phyloP scores from a whole-genome alignment of 2,797 vertebrate genomes.

The Propithecus deckenii region DNA sequence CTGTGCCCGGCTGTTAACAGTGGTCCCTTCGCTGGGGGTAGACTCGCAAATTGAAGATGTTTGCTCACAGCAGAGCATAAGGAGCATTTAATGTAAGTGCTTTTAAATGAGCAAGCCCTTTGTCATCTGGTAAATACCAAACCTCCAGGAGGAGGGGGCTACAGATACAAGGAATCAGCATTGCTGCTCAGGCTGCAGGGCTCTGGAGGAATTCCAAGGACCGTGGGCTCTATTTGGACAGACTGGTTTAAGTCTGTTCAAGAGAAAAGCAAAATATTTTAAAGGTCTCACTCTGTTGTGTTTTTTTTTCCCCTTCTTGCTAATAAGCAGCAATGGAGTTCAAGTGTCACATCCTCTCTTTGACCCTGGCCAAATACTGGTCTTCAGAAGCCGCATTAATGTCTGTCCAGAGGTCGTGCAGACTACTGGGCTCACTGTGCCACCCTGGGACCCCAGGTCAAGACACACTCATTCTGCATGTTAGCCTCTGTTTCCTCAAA shows the following conservation, averaged over 20 bases:
- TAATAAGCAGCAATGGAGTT: not conserved
- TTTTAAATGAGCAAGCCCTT: conserved; percentile 48
- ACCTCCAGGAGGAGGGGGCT: conserved; percentile 28
- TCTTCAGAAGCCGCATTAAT: accelerated
- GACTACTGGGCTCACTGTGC: accelerated
- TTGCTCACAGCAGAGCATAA: not conserved
- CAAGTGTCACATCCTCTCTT: not conserved
- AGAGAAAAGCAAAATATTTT: not conserved
- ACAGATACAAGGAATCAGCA: not conserved
- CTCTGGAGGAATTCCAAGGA: not conserved
- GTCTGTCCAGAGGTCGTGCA: accelerated
- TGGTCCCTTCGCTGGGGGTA: not conserved
- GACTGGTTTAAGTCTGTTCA: not conserved
- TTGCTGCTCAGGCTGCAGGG: not conserved
- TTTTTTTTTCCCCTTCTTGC: not conserved
- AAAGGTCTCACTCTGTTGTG: not conserved
- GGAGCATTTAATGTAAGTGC: conserved; percentile 42
- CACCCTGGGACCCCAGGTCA: not conserved
- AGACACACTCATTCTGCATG: not conserved
- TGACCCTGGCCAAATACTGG: not conserved
- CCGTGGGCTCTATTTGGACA: conserved; percentile 7
- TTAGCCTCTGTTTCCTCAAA: not conserved
- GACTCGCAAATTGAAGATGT: not conserved
- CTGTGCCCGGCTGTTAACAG: not conserved
- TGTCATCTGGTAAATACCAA: conserved; percentile 63